Evolutionary conservation across 2,113 vertebrate genomes (phyloP).

Genomic region (Aphelocoma coerulescens): DNA sequence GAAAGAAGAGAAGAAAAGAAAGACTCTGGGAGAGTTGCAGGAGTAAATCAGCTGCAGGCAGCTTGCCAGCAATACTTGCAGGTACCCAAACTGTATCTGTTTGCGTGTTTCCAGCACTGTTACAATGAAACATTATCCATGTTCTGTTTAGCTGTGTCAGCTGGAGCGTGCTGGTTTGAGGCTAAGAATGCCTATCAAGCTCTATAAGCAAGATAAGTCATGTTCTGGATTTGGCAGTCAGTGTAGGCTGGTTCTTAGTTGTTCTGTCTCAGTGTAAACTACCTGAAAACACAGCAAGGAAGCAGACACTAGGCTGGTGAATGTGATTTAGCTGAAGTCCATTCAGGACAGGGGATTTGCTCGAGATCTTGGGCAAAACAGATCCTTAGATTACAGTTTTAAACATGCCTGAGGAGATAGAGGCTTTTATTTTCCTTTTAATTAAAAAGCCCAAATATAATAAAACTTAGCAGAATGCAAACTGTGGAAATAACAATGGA

Average conservation of each 20-base stretch:
- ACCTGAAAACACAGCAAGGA: background rate
- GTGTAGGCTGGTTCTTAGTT: background rate
- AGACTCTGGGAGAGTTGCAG: background rate
- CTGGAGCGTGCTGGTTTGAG: background rate
- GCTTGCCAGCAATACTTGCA: slow-evolving; percentile 67
- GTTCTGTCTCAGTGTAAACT: background rate
- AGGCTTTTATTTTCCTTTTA: background rate
- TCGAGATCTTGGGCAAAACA: background rate
- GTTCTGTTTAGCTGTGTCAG: background rate
- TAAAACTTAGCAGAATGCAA: background rate
- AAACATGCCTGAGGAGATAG: background rate
- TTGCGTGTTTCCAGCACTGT: background rate
- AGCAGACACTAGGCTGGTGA: background rate
- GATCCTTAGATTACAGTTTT: background rate
- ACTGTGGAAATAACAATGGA: background rate
- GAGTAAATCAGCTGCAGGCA: slow-evolving; percentile 32
- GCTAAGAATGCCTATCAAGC: background rate
- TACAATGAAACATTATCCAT: background rate
- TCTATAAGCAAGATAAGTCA: background rate
- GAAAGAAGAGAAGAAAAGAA: slow-evolving; percentile 42
- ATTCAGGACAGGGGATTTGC: background rate
- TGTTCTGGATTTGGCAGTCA: background rate
- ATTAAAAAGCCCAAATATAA: background rate
- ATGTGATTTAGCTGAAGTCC: background rate
- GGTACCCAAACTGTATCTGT: slow-evolving; percentile 52